These are phyloP conservation scores for Bos indicus DNA, from an alignment of 2,113 vertebrate genomes.

Conservation along the genomic window DNA sequence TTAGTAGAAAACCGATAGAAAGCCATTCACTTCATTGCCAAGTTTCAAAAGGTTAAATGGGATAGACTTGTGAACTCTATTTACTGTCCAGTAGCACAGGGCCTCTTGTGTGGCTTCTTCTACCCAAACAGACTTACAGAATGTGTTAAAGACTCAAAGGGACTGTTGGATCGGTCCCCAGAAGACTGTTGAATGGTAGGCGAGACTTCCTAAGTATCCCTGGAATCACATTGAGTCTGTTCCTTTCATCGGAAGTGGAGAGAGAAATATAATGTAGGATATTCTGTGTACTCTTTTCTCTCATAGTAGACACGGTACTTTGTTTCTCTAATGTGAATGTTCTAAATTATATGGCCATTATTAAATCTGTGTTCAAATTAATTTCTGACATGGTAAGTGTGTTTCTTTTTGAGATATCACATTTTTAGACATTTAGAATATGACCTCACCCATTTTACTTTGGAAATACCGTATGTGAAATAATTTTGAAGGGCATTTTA, in stretches of 20 bases:
- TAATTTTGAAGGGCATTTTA: slow-evolving; percentile 45
- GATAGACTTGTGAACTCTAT: background rate
- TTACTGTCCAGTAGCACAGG: background rate
- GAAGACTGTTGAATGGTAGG: background rate
- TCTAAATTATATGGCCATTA: background rate
- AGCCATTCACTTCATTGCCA: background rate
- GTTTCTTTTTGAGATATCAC: background rate
- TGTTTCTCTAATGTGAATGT: background rate
- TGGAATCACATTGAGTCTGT: background rate
- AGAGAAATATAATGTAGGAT: background rate
- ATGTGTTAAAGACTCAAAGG: background rate
- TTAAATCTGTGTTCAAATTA: slow-evolving; percentile 31
- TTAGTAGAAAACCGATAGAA: background rate
- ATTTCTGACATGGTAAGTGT: background rate
- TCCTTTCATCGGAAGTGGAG: background rate
- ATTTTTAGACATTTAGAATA: background rate
- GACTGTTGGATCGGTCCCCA: background rate
- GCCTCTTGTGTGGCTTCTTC: background rate
- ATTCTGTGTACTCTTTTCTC: background rate
- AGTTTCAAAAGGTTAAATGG: background rate
- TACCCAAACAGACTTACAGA: background rate
- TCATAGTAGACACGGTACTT: background rate
- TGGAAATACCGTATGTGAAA: slow-evolving; percentile 9
- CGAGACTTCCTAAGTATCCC: background rate
- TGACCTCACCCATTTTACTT: background rate